Evolutionary conservation across 2,888 invertebrate species (phyloP).

Genomic region (Machimus rusticus): DNA sequence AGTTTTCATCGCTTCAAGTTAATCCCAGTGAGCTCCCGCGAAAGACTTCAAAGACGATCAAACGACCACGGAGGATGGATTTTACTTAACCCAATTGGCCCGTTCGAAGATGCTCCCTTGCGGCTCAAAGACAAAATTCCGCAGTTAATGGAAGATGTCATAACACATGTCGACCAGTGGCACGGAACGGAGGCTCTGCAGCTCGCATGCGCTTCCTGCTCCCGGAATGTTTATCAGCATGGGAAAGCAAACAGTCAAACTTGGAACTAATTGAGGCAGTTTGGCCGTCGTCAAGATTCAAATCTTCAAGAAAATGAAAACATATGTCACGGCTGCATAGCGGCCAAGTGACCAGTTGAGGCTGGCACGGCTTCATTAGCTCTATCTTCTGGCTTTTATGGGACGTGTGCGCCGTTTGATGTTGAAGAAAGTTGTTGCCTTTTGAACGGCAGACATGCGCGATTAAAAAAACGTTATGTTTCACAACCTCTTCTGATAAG

Average conservation of each 20-base stretch:
- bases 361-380: background rate
- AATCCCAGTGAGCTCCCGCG: background rate
- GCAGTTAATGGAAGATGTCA: constrained; percentile 14
- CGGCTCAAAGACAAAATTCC: background rate
- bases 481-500: background rate
- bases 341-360: background rate
- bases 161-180: constrained; percentile 1
- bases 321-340: background rate
- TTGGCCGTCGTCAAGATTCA: background rate
- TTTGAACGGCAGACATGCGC: background rate
- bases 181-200: background rate
- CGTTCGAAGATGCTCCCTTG: background rate
- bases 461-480: background rate
- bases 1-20: background rate
- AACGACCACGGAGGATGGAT: background rate
- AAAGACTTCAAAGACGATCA: background rate
- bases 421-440: background rate
- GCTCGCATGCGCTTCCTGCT: background rate
- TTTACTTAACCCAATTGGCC: background rate
- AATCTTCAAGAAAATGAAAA: constrained; percentile 15
- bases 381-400: background rate
- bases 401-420: background rate
- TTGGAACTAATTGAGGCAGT: background rate
- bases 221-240: background rate
- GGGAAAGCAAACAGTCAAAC: background rate